Conservation (phyloP, 2,113 vertebrate genomes). For the Labeo catla region DNA sequence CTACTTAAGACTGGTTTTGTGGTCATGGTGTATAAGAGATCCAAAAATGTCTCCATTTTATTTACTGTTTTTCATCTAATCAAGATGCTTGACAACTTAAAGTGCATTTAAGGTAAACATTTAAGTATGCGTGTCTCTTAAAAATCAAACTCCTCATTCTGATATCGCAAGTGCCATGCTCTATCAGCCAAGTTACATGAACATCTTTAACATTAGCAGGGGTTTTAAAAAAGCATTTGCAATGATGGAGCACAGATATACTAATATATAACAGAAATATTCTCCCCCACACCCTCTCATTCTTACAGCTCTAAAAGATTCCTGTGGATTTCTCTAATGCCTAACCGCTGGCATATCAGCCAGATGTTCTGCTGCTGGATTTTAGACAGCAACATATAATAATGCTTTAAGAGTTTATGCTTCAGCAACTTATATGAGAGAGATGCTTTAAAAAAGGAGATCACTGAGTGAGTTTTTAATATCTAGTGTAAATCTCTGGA, state of each 20-base stretch:
- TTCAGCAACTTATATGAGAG: not conserved
- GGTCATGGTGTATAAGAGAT: not conserved
- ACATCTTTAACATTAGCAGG: not conserved
- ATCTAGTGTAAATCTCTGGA: conserved; percentile 2
- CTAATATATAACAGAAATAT: conserved; percentile 6
- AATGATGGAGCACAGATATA: not conserved
- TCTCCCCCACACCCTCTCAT: not conserved
- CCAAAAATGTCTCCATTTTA: not conserved
- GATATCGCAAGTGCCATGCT: not conserved
- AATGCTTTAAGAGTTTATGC: conserved; percentile 20
- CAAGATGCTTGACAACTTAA: not conserved
- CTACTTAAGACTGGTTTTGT: no score
- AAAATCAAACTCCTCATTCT: not conserved
- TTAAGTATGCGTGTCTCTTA: not conserved
- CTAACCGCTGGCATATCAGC: conserved; percentile 16
- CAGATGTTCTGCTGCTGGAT: conserved; percentile 44
- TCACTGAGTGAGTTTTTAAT: not conserved
- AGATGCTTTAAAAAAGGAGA: not conserved
- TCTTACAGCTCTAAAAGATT: conserved; percentile 29
- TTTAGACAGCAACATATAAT: conserved; percentile 21
- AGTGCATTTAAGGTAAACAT: not conserved
- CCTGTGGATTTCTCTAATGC: conserved; percentile 43
- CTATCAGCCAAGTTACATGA: not conserved
- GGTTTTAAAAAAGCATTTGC: not conserved
- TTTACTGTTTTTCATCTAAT: not conserved